Percentiles rank a stretch among this genome's conserved stretches.
phyloP scores from a whole-genome alignment of 2,888 invertebrate genomes.

The Amiota communis region DNA sequence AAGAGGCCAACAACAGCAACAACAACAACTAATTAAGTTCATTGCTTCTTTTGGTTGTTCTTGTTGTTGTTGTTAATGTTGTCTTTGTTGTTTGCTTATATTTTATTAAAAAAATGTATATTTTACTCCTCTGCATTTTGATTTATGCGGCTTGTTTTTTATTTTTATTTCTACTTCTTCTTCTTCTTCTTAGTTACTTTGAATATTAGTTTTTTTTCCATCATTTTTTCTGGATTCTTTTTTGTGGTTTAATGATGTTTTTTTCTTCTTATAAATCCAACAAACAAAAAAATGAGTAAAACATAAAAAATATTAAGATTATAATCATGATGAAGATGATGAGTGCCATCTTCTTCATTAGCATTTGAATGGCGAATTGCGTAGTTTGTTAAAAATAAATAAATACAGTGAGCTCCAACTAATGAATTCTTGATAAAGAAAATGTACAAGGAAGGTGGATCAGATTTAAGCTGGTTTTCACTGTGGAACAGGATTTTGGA shows the following conservation, averaged over 20 bases:
- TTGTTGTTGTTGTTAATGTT: conserved; percentile 44
- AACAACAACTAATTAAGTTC: conserved; percentile 68
- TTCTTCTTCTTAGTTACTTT: conserved; percentile 18
- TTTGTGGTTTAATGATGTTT: background rate
- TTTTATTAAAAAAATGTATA: background rate
- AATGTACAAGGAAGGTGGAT: too few species aligned
- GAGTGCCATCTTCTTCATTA: too few species aligned
- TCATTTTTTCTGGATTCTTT: conserved; percentile 7
- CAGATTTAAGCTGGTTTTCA: too few species aligned
- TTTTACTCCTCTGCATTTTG: background rate
- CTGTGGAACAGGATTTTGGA: too few species aligned
- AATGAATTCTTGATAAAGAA: too few species aligned
- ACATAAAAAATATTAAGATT: too few species aligned
- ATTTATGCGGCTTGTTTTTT: background rate
- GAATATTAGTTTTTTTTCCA: conserved; percentile 5
- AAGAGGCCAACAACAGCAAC: conserved; percentile 33
- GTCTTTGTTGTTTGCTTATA: conserved; percentile 17
- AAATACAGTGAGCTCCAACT: too few species aligned
- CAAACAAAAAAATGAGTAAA: too few species aligned
- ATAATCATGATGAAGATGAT: too few species aligned
- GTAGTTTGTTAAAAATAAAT: too few species aligned
- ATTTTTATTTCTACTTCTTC: background rate
- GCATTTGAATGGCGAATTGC: too few species aligned
- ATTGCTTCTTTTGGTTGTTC: conserved; percentile 64
- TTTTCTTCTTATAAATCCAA: too few species aligned